These are phyloP conservation scores for Rhinatrema bivittatum DNA, from an alignment of 2,797 vertebrate genomes.

Conservation along the genomic window DNA sequence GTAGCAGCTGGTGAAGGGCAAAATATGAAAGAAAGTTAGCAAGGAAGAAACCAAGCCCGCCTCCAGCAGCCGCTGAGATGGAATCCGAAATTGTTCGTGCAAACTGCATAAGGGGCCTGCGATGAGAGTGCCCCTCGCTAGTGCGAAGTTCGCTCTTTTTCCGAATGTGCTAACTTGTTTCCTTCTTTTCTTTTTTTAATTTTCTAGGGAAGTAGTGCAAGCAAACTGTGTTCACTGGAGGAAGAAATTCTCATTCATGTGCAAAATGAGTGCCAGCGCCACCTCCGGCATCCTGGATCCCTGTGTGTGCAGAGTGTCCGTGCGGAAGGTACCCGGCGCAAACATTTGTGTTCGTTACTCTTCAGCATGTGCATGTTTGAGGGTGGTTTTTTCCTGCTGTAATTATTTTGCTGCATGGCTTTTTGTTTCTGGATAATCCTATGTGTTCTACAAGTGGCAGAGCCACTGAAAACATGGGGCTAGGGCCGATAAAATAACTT, in stretches of 20 bases:
- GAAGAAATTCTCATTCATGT: constrained; percentile 82
- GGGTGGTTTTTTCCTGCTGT: neutral
- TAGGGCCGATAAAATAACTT: no score
- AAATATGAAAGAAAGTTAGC: no score
- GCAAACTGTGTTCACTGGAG: constrained; percentile 88
- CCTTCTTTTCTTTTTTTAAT: neutral
- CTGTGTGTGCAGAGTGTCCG: constrained; percentile 86
- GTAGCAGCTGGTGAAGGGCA: no score
- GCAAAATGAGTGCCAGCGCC: constrained; percentile 89
- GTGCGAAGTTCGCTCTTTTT: no score
- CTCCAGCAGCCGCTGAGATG: no score
- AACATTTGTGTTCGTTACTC: neutral
- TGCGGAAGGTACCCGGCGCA: constrained; percentile 73
- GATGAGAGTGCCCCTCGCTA: no score
- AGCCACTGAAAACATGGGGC: no score
- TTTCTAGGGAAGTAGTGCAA: constrained; percentile 79
- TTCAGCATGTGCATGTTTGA: neutral
- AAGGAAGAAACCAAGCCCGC: no score
- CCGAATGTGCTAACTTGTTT: neutral
- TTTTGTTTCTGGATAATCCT: neutral
- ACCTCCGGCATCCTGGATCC: constrained; percentile 82
- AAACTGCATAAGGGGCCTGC: no score
- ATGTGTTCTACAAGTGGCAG: neutral
- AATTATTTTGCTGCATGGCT: neutral
- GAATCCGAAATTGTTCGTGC: no score